These are phyloP conservation scores for Clostera curtula DNA, from an alignment of 2,888 invertebrate species.

Conservation along the genomic window DNA sequence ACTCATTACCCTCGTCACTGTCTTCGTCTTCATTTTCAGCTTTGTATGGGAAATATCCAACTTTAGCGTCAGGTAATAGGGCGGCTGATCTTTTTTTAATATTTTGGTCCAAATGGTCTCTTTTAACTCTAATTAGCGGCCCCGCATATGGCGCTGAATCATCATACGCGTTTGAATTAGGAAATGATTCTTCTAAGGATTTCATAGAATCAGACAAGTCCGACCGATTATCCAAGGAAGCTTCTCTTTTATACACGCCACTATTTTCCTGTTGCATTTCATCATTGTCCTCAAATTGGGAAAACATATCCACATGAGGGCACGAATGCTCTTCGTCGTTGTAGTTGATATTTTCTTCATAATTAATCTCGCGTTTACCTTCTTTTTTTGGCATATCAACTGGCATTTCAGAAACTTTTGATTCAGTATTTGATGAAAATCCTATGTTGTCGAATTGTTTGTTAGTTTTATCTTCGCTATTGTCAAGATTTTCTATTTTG, in stretches of 20 bases:
- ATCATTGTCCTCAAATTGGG: slow-evolving; percentile 36
- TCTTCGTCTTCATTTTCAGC: slow-evolving; percentile 60
- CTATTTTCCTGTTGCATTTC: slow-evolving; percentile 25
- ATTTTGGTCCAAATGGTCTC: slow-evolving; percentile 36
- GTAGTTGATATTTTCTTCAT: no score
- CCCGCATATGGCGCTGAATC: slow-evolving; percentile 34
- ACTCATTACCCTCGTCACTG: slow-evolving; percentile 66
- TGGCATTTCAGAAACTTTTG: slow-evolving; percentile 24
- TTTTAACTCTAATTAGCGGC: slow-evolving; percentile 58
- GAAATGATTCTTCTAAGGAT: slow-evolving; percentile 62
- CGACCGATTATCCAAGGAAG: slow-evolving; percentile 23
- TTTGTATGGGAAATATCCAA: slow-evolving; percentile 48
- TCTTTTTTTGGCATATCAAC: slow-evolving; percentile 34
- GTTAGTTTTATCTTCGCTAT: slow-evolving; percentile 17
- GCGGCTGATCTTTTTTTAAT: slow-evolving; percentile 46
- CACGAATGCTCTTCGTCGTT: no score
- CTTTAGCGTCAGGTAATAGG: slow-evolving; percentile 44
- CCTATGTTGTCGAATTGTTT: slow-evolving; percentile 24
- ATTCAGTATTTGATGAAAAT: slow-evolving; percentile 16
- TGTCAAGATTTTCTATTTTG: slow-evolving; percentile 27
- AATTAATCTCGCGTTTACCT: slow-evolving; percentile 51
- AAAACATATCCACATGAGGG: no score
- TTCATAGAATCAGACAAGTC: slow-evolving; percentile 42
- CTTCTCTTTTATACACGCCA: slow-evolving; percentile 42
- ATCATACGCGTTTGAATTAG: slow-evolving; percentile 39